Base-by-base conservation (phyloP, 2,888 invertebrate genomes). In the Encarsia formosa region DNA sequence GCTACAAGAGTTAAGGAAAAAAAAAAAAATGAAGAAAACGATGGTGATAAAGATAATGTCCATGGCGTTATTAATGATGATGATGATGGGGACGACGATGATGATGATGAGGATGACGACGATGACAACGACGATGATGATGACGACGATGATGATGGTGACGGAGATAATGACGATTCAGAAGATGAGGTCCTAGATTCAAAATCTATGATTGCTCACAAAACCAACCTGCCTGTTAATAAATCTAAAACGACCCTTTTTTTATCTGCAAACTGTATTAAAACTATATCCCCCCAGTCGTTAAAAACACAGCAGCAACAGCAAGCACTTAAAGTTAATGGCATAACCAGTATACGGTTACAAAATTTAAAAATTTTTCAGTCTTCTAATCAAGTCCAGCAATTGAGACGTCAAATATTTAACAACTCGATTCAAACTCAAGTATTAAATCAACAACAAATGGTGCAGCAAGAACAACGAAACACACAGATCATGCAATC, bases 371-470 rank as follows among this genome's bases (percentile, higher is more conserved):
- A 73, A 42, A 60, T 71, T 13, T 45, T 73, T 1, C 67, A 66
- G 38, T 13, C 8, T 8, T 6, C 8, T 15, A 66, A 59, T 39
- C 69, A 69, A 11, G 60, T 63, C 13, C 68, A 68, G 18, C 72
- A 73, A 47, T 62, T 70, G 1, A 65, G 71, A 31, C 72, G 72
- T 29, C 72, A 73, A 49, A 69, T 69, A 3, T 73, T 71, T 56
- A 71, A 70, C 43, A 57, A 38, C 38, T n/a, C 29, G 35, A 38
- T 52, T 1, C 55, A 51, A 26, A 11, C 15, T 13, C 34, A 19
- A 5, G 29, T 51, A 9, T n/a, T 41, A 5, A 22, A 31, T 2
- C 45, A 49, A 5, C 46, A 46, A 11, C 20, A 23, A 20, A 11
- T 13, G 1, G 19, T 37, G 3, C 55, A 46, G 34, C 24, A 35